phyloP scores from a whole-genome alignment of 2,888 invertebrate genomes.

The Enchytraeus crypticus region DNA sequence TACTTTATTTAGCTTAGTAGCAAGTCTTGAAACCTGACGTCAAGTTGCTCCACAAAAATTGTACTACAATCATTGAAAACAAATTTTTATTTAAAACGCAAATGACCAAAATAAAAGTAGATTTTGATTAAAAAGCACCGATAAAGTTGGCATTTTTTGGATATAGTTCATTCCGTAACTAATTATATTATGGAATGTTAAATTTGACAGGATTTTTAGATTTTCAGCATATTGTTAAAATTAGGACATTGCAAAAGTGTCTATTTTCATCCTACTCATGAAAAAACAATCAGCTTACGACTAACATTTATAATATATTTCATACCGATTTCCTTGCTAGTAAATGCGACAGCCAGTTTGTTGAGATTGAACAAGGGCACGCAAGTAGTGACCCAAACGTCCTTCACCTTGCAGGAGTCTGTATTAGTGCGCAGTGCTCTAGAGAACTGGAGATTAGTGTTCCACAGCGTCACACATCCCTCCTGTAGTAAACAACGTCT shows the following conservation, averaged over 20 bases:
- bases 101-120: too few relatives aligned
- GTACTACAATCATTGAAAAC: too few relatives aligned
- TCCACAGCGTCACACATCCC: constrained; percentile 46
- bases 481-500: constrained; percentile 35
- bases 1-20: too few relatives aligned
- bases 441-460: constrained; percentile 30
- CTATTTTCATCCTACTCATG: background rate
- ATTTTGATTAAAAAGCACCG: too few relatives aligned
- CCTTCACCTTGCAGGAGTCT: constrained; percentile 44
- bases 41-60: too few relatives aligned
- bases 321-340: constrained; percentile 48
- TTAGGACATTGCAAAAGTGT: background rate
- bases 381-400: constrained; percentile 49
- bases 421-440: constrained; percentile 38
- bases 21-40: too few relatives aligned
- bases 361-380: constrained; percentile 44
- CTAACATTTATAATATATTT: background rate
- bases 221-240: too few relatives aligned
- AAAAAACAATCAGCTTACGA: background rate
- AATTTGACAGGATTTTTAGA: too few relatives aligned
- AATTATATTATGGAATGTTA: background rate
- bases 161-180: too few relatives aligned
- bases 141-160: too few relatives aligned
- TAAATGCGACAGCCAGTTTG: constrained; percentile 47
- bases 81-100: too few relatives aligned